Base-by-base conservation (phyloP, 2,113 vertebrate genomes). In the Myrmophylax atrothorax region DNA sequence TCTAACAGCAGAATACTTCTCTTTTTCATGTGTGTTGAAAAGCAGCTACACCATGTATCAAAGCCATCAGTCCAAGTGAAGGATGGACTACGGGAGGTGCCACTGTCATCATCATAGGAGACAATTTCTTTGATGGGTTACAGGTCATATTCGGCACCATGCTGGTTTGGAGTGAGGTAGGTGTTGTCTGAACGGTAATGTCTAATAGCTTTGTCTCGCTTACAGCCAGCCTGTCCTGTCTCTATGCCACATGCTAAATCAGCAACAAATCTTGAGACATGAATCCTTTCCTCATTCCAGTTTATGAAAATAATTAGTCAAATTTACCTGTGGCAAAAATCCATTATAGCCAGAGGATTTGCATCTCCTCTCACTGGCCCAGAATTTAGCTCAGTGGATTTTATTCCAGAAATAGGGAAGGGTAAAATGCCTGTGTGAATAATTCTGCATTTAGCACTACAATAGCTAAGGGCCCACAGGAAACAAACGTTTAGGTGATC, bases 111-210 rank as follows among this genome's bases (percentile, higher is more conserved):
- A 99, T 99, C 98, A 99, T 99, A 95, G 99, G 99, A 97, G 99
- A 99, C 98, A 99, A 99, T 98, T 99, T 99, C 98, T 99, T 99
- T 97, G 99, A 99, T 94, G 99, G 99, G 97, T 98, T 99, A 97
- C 99, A 99, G 98, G 99, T 99, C 98, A 99, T 99, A 98, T 99
- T 99, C 94, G 99, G 99, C 97, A 99, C 99, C 98, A 99, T 99
- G 99, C 98, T 99, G 98, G 99, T 99, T 96, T 99, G 99, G 99
- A 99, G 99, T 97, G 99, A 99, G 99, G 99, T 99, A 97, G 98
- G 99, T 98, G 97, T 98, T 98, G 97, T 98, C 97, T 98, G 97
- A 96, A 97, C 95, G 89, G 95, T 98, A 95, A 97, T 97, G 97
- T 98, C 97, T 97, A 97, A 96, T 97, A 95, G 96, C 96, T 95